A percentile compares a stretch with the other conserved stretches of the same genome.
Conservation (phyloP, 2,113 vertebrate genomes). For the Mohoua ochrocephala region DNA sequence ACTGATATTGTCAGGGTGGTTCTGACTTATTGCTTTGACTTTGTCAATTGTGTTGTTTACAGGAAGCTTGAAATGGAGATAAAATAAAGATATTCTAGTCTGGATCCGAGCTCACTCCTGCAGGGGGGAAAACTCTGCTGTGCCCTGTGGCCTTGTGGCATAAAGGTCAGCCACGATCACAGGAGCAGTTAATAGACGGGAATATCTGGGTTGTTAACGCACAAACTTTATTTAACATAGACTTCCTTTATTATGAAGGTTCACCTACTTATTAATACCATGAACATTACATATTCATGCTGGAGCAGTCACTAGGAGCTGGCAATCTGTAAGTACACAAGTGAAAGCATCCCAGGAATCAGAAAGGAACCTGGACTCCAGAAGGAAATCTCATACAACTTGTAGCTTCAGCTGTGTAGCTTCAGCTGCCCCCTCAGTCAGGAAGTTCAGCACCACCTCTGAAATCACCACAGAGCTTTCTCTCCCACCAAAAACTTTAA, state of each 20-base stretch:
- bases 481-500: background rate
- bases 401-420: background rate
- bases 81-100: background rate
- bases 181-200: background rate
- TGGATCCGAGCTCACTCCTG: background rate
- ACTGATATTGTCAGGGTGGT: background rate
- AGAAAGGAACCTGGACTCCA: background rate
- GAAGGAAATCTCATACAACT: background rate
- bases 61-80: background rate
- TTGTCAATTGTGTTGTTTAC: background rate
- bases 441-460: background rate
- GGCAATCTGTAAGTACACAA: background rate
- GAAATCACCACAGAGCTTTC: background rate
- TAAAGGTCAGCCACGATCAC: background rate
- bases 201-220: background rate
- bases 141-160: background rate
- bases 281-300: background rate
- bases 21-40: background rate
- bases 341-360: background rate
- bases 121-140: background rate
- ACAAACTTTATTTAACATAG: background rate
- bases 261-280: background rate
- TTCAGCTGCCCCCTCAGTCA: no score
- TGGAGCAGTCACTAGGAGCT: background rate
- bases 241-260: background rate